Evolutionary conservation across 2,113 vertebrate species (phyloP).

Genomic region (Edolisoma coerulescens): DNA sequence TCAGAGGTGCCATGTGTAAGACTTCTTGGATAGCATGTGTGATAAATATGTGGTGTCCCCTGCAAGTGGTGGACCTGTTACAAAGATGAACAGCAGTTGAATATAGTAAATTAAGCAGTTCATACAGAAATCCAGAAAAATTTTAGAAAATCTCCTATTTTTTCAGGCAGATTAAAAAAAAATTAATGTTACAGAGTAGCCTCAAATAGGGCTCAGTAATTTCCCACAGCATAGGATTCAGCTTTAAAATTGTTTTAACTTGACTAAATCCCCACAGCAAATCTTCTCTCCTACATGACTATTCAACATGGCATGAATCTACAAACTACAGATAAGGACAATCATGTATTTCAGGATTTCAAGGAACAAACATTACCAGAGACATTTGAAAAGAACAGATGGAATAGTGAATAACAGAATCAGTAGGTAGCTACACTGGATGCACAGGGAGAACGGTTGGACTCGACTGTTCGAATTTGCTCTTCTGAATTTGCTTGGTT

Average conservation of each 20-base stretch:
- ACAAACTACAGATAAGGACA: not conserved
- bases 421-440: not conserved
- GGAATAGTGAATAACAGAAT: conserved; percentile 3
- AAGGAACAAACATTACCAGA: not conserved
- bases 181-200: not conserved
- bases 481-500: conserved; percentile 40
- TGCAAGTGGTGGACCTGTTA: not conserved
- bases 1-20: not conserved
- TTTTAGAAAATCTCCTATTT: not conserved
- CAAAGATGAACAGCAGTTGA: not conserved
- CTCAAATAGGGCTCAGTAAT: not conserved
- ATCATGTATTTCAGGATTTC: not conserved
- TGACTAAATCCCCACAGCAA: not conserved
- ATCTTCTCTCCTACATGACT: not conserved
- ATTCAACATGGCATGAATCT: not conserved
- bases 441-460: not conserved
- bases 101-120: not conserved
- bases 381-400: conserved; percentile 30
- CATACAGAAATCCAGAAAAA: not conserved
- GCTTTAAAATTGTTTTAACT: not conserved
- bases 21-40: not conserved
- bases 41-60: not conserved
- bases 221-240: not conserved
- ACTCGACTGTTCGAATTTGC: not conserved
- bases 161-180: not conserved